Base-by-base conservation (phyloP, 2,888 invertebrate species). In the Pristionchus exspectatus region DNA sequence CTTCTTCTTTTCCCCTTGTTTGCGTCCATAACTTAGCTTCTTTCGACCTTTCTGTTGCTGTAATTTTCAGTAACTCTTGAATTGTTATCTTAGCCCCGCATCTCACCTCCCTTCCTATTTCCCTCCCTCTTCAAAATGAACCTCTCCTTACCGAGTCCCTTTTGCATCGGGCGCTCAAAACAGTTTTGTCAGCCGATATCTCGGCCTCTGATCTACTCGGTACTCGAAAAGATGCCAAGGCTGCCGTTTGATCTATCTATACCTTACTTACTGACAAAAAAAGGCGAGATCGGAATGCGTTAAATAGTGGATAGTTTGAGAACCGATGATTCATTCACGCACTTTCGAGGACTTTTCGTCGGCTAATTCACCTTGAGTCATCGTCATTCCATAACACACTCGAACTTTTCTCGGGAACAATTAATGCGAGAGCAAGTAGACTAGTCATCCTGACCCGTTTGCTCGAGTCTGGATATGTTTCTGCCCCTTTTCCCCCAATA, bases 121-220 rank as follows among this genome's bases (percentile, higher is more conserved):
- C 30, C 77, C 44, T 81, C 21, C 81, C 30, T 4, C 33, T 74
- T 74, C 38, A 74, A n/a, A 16, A 24, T 18, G 33, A 72, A 21
- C 14, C 30, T 69, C 12, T 69, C n/a, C 77, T 81, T 81, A 81
- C 81, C 27, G n/a, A 81, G 81, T 81, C 81, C 33, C 77, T 44
- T 54, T 33, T 10, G 69, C 38, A 38, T 81, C 50, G 63, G 56
- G 56, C 18, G 56, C 63, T 21, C 81, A 50, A 81, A 81, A 81
- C 81, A 81, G 81, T 81, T 81, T 81, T 81, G 50, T 81, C 81
- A 81, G 24, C 44, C 81, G 50, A 81, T 74, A 81, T 81, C 81
- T n/a, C 12, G 12, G n/a, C n/a, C 14, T 24, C 9, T 81, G 27
- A 81, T 81, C 81, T 81, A 81, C 74, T 81, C 50, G 50, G 50